Conservation (phyloP, 2,888 invertebrate genomes). For the Trissoscelio sp. region DNA sequence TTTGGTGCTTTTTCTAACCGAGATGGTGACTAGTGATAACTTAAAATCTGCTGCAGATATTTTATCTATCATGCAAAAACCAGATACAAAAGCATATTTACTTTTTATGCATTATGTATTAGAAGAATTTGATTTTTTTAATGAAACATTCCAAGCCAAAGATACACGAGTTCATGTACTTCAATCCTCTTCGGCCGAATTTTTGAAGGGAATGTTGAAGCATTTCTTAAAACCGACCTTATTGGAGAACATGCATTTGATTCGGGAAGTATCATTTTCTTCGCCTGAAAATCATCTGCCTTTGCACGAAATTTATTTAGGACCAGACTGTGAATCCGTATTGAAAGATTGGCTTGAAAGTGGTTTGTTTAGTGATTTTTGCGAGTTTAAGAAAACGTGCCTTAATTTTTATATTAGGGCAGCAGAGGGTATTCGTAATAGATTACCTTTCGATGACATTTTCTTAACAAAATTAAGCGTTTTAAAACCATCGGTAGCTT, state of each 20-base stretch:
- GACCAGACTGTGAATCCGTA: constrained; percentile 6
- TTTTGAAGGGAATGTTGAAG: constrained; percentile 37
- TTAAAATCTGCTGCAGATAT: background rate
- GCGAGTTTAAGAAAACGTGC: constrained; percentile 14
- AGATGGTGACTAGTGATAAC: background rate
- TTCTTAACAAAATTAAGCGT: constrained; percentile 12
- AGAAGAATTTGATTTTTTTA: constrained; percentile 62
- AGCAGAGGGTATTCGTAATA: constrained; percentile 27
- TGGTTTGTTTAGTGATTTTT: background rate
- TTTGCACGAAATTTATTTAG: constrained; percentile 24
- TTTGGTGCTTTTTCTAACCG: constrained; percentile 1
- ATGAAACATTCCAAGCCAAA: constrained; percentile 53
- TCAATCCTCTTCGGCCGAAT: constrained; percentile 36
- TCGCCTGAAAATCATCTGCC: constrained; percentile 6
- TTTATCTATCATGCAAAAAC: background rate
- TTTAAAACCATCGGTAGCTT: background rate
- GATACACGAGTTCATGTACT: constrained; percentile 55
- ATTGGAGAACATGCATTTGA: constrained; percentile 1
- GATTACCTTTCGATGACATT: constrained; percentile 40
- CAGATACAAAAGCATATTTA: constrained; percentile 47
- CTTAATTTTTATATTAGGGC: constrained; percentile 39
- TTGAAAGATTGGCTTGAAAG: constrained; percentile 3
- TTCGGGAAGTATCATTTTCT: constrained; percentile 11
- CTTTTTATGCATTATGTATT: constrained; percentile 58
- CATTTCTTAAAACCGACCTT: constrained; percentile 62